Evolutionary conservation across 1,140 invertebrate species (phyloP), one percentile per base, ranked within the genome.

Genomic region (Caenorhabditis brenneri): DNA sequence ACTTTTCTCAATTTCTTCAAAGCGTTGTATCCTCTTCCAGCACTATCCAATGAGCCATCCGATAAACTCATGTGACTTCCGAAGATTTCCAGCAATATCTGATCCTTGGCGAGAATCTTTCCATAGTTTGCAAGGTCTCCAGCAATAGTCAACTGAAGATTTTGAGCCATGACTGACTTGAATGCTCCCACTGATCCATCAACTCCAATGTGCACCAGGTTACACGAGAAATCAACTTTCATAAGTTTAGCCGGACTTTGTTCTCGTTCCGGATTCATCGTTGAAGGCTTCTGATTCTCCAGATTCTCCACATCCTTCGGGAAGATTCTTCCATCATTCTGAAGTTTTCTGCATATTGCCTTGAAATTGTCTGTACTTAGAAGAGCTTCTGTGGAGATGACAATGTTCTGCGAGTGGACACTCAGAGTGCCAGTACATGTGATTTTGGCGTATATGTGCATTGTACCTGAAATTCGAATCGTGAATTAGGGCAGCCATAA

Each of bases 391-490:
- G 81, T 58, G 3, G 81, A 58, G 27, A 82, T 51, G 2, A 74
- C 48, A 49, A 82, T 69, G 22, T 69, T 82, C 58, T 82, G 81
- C 1, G 55, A 58, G 53, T 82, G 55, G 0, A 82, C 55, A 31
- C n/a, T 36, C 0, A 82, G 24, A 1, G 55, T 27, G 1, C 60
- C 81, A 19, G 60, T 39, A 22, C 55, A 51, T 16, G 65, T 42
- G 65, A 82, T 82, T 51, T 82, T 82, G 0, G 81, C 81, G 60
- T 82, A 65, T 16, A 82, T 51, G 60, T 82, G 81, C 81, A 82
- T 82, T 1, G 81, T 82, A 7, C 79, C 80, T 27, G 49, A 4
- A 39, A 58, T 58, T 22, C 6, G 49, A 16, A 51, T 4, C 3
- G 4, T 22, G 49, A 16, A 51, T n/a, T n/a, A n/a, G n/a, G n/a